These are phyloP conservation scores for Luscinia megarhynchos DNA, from an alignment of 2,797 vertebrate species.

Conservation along the genomic window DNA sequence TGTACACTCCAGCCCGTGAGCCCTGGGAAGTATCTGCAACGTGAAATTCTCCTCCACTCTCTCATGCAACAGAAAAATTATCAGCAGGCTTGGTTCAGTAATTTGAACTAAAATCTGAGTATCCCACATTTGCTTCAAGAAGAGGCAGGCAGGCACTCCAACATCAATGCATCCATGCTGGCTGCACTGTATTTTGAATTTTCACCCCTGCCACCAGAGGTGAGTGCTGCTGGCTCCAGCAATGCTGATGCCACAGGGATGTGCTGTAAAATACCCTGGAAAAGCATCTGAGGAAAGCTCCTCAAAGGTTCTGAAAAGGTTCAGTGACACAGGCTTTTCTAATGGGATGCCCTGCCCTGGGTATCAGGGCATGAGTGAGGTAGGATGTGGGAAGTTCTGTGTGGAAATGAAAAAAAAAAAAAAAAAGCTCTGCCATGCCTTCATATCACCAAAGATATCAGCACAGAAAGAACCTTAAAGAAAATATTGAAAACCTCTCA, in stretches of 20 bases:
- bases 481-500: neutral
- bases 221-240: neutral
- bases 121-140: neutral
- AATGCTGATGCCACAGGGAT: neutral
- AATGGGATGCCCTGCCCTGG: neutral
- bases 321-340: neutral
- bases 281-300: neutral
- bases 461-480: neutral
- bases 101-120: neutral
- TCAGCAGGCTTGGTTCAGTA: neutral
- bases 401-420: neutral
- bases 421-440: neutral
- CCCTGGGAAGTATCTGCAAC: neutral
- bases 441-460: neutral
- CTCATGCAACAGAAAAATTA: neutral
- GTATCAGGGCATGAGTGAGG: neutral
- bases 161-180: neutral
- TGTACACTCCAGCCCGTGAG: neutral
- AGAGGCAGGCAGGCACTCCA: neutral
- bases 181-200: neutral
- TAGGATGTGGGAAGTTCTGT: neutral
- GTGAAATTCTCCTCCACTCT: neutral
- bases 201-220: neutral
- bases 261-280: neutral
- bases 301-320: neutral